Conservation (phyloP, 2,797 vertebrate genomes). For the Allobates femoralis region DNA sequence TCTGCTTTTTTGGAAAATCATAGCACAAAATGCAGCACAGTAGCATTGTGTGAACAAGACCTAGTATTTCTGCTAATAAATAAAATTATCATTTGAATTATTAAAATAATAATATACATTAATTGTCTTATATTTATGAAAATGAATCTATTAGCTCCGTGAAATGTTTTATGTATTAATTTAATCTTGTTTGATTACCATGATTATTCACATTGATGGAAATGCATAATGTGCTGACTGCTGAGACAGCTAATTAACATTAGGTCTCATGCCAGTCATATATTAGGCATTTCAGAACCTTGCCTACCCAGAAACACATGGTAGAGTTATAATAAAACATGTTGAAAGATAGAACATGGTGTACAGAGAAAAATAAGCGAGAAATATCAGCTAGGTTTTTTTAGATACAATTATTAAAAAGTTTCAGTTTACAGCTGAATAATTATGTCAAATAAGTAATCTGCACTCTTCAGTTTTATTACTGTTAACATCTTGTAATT, state of each 20-base stretch:
- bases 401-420: background rate
- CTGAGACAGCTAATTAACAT: slow-evolving; percentile 10
- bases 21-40: background rate
- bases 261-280: background rate
- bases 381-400: background rate
- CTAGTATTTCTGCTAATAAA: background rate
- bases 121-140: background rate
- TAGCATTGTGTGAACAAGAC: background rate
- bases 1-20: too few relatives aligned
- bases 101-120: slow-evolving; percentile 11
- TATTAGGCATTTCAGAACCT: slow-evolving; percentile 11
- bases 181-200: slow-evolving; percentile 12
- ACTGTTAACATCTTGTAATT: background rate
- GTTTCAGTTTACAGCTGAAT: background rate
- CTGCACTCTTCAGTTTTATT: background rate
- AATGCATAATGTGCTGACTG: slow-evolving; percentile 24
- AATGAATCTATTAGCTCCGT: background rate
- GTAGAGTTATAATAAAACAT: slow-evolving; percentile 3
- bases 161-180: background rate
- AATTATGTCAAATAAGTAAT: slow-evolving; percentile 18
- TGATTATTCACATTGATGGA: slow-evolving; percentile 15
- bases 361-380: background rate
- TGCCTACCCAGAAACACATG: slow-evolving; percentile 34
- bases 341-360: background rate
- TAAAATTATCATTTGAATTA: background rate